These are phyloP conservation scores for Rhizoglyphus robini DNA, from an alignment of 1,140 invertebrate genomes.

Conservation along the genomic window DNA sequence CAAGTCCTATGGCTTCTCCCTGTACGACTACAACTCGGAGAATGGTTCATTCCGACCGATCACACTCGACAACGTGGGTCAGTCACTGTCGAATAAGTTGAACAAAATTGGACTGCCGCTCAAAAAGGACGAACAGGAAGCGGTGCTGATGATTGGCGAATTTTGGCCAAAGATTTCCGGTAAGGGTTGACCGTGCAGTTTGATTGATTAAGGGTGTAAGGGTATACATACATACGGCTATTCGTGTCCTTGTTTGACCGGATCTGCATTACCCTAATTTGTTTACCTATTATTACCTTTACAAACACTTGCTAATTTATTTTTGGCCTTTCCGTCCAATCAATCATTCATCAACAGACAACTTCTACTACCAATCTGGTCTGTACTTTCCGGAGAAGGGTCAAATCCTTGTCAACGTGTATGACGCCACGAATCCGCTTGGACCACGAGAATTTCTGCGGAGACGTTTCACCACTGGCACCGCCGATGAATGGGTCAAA, in stretches of 20 bases:
- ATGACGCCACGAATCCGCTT: neutral
- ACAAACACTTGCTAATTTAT: neutral
- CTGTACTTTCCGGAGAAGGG: neutral
- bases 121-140: neutral
- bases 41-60: neutral
- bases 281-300: too few relatives aligned
- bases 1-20: neutral
- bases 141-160: neutral
- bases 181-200: too few relatives aligned
- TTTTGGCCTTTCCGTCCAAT: neutral
- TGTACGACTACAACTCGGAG: neutral
- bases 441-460: neutral
- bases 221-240: too few relatives aligned
- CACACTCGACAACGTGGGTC: neutral
- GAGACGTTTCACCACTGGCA: neutral
- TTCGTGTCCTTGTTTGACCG: too few relatives aligned
- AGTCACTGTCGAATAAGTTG: neutral
- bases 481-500: neutral
- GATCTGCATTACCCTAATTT: too few relatives aligned
- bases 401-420: neutral
- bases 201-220: too few relatives aligned
- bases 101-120: neutral
- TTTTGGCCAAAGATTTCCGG: slow-evolving; percentile 3
- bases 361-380: neutral
- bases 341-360: neutral